Evolutionary conservation across 2,113 vertebrate species (phyloP).

Genomic region (Chloebia gouldiae): DNA sequence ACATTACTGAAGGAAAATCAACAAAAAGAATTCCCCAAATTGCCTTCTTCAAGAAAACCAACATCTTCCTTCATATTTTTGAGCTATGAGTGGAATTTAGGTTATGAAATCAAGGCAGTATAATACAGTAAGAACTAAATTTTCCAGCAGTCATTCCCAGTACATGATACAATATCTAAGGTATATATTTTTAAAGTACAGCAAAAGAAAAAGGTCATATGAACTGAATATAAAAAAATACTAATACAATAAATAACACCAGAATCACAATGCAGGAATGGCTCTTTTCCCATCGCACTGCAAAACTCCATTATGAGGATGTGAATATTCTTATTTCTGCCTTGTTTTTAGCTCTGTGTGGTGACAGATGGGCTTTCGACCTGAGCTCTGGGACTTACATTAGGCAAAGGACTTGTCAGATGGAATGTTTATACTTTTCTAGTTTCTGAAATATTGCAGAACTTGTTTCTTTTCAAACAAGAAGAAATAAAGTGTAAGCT

Average conservation of each 20-base stretch:
- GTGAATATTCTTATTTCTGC: constrained; percentile 33
- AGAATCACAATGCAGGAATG: constrained; percentile 21
- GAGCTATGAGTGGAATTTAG: constrained; percentile 24
- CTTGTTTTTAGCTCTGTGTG: neutral
- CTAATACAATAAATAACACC: constrained; percentile 31
- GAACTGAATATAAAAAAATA: constrained; percentile 34
- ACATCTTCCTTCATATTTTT: neutral
- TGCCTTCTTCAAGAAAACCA: neutral
- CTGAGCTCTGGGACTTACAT: neutral
- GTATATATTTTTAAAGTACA: neutral
- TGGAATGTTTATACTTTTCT: neutral
- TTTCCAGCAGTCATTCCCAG: constrained; percentile 10
- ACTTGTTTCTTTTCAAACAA: neutral
- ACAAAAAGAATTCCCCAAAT: neutral
- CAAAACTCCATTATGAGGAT: constrained; percentile 11
- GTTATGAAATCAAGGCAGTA: constrained; percentile 16
- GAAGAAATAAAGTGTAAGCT: neutral
- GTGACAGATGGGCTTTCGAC: constrained; percentile 4
- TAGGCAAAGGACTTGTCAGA: neutral
- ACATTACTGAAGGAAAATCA: neutral
- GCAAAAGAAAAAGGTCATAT: neutral
- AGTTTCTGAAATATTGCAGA: neutral
- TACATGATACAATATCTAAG: neutral
- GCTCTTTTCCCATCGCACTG: neutral
- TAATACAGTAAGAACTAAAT: neutral